Conservation (phyloP, 2,797 vertebrate species). For the Squalus acanthias region DNA sequence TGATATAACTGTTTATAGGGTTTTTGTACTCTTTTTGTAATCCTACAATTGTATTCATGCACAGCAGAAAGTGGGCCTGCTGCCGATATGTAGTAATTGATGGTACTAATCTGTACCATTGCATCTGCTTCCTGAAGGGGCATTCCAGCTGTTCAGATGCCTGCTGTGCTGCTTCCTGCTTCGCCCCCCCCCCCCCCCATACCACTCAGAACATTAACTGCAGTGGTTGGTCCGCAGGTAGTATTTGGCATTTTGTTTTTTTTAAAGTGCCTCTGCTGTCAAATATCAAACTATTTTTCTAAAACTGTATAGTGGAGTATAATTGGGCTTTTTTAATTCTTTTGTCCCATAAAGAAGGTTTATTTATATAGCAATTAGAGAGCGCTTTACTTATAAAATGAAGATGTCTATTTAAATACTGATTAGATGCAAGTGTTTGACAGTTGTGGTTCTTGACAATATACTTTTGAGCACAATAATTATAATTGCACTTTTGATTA, state of each 20-base stretch:
- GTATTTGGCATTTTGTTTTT: not conserved
- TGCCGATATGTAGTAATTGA: conserved; percentile 53
- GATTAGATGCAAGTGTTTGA: not conserved
- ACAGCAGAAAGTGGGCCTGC: conserved; percentile 40
- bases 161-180: conserved; percentile 46
- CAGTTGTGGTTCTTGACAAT: not conserved
- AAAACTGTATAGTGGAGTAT: not conserved
- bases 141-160: conserved; percentile 53
- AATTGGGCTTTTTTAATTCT: not conserved
- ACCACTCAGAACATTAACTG: not conserved
- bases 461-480: not conserved
- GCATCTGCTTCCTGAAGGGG: conserved; percentile 50
- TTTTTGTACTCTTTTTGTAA: not conserved
- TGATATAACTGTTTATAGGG: not conserved
- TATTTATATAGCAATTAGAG: not conserved
- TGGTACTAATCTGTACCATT: conserved; percentile 58
- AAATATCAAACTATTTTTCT: not conserved
- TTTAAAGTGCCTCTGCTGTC: not conserved
- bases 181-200: not conserved
- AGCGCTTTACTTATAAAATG: not conserved
- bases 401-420: not conserved
- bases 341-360: not conserved
- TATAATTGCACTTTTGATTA: not conserved
- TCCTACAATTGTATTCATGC: not conserved
- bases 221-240: not conserved